Percentiles rank a stretch among this genome's conserved stretches.
These are phyloP conservation scores for Macrotus californicus DNA, from an alignment of 2,113 vertebrate species.

Conservation along the genomic window DNA sequence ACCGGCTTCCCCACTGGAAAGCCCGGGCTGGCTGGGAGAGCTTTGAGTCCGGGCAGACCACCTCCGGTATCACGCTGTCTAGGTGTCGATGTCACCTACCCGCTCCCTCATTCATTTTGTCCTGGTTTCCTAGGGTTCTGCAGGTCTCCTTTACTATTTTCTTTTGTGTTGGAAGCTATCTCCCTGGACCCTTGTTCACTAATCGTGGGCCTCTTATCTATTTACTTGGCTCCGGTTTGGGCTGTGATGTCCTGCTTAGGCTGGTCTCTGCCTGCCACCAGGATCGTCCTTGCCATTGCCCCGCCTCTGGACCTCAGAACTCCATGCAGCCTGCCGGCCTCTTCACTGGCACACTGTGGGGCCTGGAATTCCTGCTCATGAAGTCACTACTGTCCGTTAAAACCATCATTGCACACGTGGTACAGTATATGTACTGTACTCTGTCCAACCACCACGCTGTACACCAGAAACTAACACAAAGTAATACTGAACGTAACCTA, in stretches of 20 bases:
- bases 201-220: neutral
- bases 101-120: neutral
- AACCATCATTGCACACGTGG: neutral
- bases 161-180: neutral
- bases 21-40: neutral
- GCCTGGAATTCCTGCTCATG: neutral
- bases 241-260: neutral
- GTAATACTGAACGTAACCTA: neutral
- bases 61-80: fast-evolving
- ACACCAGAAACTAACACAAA: neutral
- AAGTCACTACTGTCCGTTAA: neutral
- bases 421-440: neutral
- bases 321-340: neutral
- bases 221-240: neutral
- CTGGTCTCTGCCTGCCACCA: neutral
- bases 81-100: neutral
- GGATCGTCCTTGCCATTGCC: fast-evolving
- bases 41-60: neutral
- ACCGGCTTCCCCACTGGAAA: neutral
- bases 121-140: neutral
- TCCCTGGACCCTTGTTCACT: neutral
- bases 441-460: too few relatives aligned
- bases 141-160: neutral
- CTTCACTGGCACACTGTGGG: neutral
- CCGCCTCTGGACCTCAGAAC: neutral